Base-by-base conservation (phyloP, 2,113 vertebrate genomes). In the Excalfactoria chinensis region DNA sequence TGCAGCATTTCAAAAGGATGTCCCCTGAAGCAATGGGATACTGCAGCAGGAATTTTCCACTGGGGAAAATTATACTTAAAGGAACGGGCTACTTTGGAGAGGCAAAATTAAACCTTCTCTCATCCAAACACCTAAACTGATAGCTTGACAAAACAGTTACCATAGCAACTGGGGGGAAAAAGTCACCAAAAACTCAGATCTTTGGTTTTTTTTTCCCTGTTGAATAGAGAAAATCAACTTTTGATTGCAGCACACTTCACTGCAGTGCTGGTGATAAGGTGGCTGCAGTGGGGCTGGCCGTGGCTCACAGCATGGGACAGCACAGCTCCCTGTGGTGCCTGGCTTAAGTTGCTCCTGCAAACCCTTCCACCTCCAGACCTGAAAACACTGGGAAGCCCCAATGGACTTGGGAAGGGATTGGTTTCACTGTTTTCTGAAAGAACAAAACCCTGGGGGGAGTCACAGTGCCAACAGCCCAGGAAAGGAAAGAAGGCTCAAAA, bases 61-160 rank as follows among this genome's bases (percentile, higher is more conserved):
- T 2, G 0, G 32, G 69, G 21, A n/a, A 90, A 85, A 78, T 19
- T 1, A 0, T 7, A 3, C 41, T 84, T 72, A 44, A 53, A 94
- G 34, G 56, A 87, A 60, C 2, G 3, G 23, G 34, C 60, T 70
- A 60, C 92, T 93, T 81, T 86, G 56, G 48, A 12, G 44, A 78
- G 56, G 69, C 26, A 81, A 89, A 95, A 89, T 86, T 84, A 86
- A 88, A 73, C 37, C 74, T 76, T 64, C 69, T 43, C 53, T 81
- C 64, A 53, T 40, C 69, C 81, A 30, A 88, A 84, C 10, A 28
- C 56, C 32, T 51, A 62, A 67, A 74, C 3, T 3, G 2, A 28
- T 6, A 11, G 58, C 28, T 32, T 73, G 81, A 80, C 77, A 78
- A 74, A 91, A 60, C 13, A 74, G 95, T 94, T 86, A 63, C 93